Base-by-base conservation (phyloP, 2,797 vertebrate species). In the Galagoides demidoff region DNA sequence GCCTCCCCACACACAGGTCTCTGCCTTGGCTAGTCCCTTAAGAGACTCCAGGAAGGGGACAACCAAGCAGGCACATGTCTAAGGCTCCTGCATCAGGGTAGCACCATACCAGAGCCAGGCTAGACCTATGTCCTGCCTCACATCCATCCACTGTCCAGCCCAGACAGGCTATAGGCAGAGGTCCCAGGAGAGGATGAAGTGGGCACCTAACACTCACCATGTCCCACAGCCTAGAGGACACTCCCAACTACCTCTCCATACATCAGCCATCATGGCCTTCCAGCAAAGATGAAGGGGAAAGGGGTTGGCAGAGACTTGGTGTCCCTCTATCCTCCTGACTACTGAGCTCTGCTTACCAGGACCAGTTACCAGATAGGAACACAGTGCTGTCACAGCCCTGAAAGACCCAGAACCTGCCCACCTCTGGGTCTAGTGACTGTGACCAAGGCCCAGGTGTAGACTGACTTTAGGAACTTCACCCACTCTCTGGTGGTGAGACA, bases 221-320 rank as follows among this genome's bases (percentile, higher is more conserved):
- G 83, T 14, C 63, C 61, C 37, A 19, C 25, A 4, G 25, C 68
- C 71, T 11, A 43, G 17, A 61, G 71, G 34, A 55, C 9, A 16
- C 1, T 0, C 4, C 9, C 3, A 0, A 7, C 37, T 5, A 1
- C 8, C 20, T 27, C 8, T 43, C 74, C 43, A 7, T 3, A 1
- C 12, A 4, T 3, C n/a, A 23, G 78, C 71, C 7, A 5, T 27
- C 29, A 0, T 6, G 2, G 13, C 16, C 49, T 19, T 64, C 57
- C 63, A 9, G 29, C 37, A 34, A 29, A 39, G 19, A 66, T 11
- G 29, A n/a, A 23, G 27, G 73, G 17, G 34, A 19, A 5, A 13
- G 82, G 22, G 23, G 25, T 23, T 12, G 61, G 16, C 49, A 52
- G 49, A 52, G 1, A 17, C 79, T 11, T 39, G 10, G 63, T 43